These are phyloP conservation scores for Smithornis capensis DNA, from an alignment of 2,113 vertebrate genomes.

Conservation along the genomic window DNA sequence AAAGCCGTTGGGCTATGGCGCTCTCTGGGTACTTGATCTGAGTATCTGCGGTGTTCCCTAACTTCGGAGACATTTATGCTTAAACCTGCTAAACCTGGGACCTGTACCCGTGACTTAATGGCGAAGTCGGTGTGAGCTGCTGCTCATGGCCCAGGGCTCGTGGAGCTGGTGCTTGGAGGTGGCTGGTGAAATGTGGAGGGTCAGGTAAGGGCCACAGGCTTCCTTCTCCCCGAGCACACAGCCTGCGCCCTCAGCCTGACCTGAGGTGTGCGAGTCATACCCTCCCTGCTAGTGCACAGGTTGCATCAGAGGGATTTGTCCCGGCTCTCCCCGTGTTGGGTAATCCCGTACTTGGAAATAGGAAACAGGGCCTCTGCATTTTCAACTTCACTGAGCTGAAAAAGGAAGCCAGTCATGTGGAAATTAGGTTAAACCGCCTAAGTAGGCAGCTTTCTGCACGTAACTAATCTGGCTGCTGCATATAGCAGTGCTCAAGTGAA, in stretches of 20 bases:
- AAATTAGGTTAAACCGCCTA: conserved; percentile 59
- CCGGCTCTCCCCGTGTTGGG: rapidly evolving
- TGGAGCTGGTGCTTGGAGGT: background rate
- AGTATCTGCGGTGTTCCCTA: background rate
- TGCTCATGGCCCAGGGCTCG: rapidly evolving
- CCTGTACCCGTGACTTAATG: background rate
- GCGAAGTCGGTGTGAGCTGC: rapidly evolving
- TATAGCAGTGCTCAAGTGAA: background rate
- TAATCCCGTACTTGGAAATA: background rate
- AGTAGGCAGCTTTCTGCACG: conserved; percentile 43
- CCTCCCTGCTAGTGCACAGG: background rate
- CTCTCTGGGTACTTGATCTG: background rate
- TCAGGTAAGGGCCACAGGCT: background rate
- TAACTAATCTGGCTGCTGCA: conserved; percentile 38
- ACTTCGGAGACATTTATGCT: rapidly evolving
- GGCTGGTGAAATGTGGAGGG: background rate
- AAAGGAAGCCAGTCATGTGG: conserved; percentile 44
- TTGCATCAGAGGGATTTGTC: background rate
- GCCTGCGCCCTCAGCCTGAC: background rate
- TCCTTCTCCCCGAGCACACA: background rate
- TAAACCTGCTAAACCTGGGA: background rate
- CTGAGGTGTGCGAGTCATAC: background rate
- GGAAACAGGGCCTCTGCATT: background rate
- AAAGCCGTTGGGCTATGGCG: rapidly evolving
- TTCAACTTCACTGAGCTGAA: conserved; percentile 37